phyloP scores from a whole-genome alignment of 2,113 vertebrate species.

The Odocoileus virginianus region DNA sequence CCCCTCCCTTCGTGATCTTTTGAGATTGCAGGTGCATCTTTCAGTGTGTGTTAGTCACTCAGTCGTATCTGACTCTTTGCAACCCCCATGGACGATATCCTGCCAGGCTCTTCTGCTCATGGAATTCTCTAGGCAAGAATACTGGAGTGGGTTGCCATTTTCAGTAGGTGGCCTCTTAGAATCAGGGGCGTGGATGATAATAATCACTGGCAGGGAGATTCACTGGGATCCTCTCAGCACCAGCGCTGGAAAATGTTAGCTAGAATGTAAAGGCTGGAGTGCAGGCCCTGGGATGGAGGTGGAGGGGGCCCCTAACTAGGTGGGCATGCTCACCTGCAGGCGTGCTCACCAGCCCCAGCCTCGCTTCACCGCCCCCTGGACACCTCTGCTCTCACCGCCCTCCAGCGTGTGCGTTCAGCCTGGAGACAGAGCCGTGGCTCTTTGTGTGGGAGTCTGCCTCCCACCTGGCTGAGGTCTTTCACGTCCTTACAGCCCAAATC shows the following conservation, averaged over 20 bases:
- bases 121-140: not conserved
- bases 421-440: not conserved
- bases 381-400: not conserved
- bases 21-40: rapidly evolving
- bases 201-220: too few relatives aligned
- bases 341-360: not conserved
- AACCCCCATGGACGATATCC: not conserved
- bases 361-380: not conserved
- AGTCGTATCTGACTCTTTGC: rapidly evolving
- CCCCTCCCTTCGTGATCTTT: too few relatives aligned
- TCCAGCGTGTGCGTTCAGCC: rapidly evolving
- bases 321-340: rapidly evolving
- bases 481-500: too few relatives aligned
- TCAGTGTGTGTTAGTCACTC: not conserved
- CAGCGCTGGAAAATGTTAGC: rapidly evolving
- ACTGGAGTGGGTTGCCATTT: not conserved
- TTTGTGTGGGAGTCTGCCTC: not conserved
- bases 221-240: not conserved
- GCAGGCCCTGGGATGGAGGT: rapidly evolving
- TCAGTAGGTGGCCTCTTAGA: not conserved
- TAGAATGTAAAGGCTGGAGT: not conserved
- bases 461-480: not conserved
- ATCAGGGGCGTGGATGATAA: not conserved
- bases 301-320: not conserved
- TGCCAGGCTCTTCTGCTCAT: not conserved